Percentiles rank a stretch among this genome's conserved stretches.
Evolutionary conservation across 2,113 vertebrate genomes (phyloP).

Genomic region (Equus quagga): DNA sequence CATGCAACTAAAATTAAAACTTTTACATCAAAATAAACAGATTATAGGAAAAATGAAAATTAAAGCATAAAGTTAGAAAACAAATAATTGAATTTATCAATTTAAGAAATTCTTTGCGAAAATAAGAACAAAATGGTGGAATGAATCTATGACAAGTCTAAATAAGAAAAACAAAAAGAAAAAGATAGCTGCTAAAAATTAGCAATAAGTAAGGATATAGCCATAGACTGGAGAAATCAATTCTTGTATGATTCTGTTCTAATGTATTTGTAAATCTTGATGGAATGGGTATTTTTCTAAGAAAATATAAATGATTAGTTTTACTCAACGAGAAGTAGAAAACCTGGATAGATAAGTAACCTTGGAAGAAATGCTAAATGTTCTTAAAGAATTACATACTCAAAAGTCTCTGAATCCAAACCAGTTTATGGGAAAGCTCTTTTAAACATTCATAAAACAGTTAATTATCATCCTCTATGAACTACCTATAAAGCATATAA

Average conservation of each 20-base stretch:
- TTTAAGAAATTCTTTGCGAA: conserved; percentile 10
- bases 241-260: not conserved
- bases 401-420: not conserved
- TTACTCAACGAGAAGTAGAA: not conserved
- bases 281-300: not conserved
- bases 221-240: not conserved
- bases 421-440: not conserved
- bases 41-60: not conserved
- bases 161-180: not conserved
- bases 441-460: not conserved
- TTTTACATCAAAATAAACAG: not conserved
- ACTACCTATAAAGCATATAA: not conserved
- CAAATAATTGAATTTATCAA: not conserved
- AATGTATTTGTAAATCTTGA: not conserved
- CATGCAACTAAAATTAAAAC: not conserved
- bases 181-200: not conserved
- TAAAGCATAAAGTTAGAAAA: not conserved
- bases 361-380: not conserved
- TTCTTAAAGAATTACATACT: not conserved
- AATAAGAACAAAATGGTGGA: not conserved
- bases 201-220: not conserved
- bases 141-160: not conserved
- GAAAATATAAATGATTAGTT: conserved; percentile 23
- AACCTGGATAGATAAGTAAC: not conserved
- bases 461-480: not conserved